A percentile compares a stretch with the other conserved stretches of the same genome.
Evolutionary conservation across 2,888 invertebrate genomes (phyloP).

Genomic region (Amphipyra berbera): DNA sequence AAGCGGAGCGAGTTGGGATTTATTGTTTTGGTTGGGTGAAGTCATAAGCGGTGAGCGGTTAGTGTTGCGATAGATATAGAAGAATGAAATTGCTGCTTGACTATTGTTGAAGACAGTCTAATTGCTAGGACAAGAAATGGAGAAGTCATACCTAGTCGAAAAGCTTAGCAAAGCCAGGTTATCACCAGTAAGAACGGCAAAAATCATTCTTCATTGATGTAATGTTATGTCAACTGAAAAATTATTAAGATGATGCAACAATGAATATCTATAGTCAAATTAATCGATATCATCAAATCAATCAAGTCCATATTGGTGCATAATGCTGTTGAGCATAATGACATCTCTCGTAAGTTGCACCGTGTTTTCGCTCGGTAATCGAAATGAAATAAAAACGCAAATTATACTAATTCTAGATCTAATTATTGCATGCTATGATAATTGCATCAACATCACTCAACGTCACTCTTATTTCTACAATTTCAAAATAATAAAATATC

Average conservation of each 20-base stretch:
- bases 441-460: constrained; percentile 47
- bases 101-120: too few relatives aligned
- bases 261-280: neutral
- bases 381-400: constrained; percentile 20
- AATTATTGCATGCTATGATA: constrained; percentile 40
- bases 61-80: too few relatives aligned
- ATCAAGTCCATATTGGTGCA: neutral
- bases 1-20: constrained; percentile 5
- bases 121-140: too few relatives aligned
- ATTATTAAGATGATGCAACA: neutral
- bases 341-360: neutral
- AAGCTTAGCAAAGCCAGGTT: too few relatives aligned
- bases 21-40: too few relatives aligned
- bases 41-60: too few relatives aligned
- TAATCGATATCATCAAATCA: too few relatives aligned
- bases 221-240: neutral
- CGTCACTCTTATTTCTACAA: constrained; percentile 38
- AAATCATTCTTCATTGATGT: neutral
- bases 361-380: neutral
- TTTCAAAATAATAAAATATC: constrained; percentile 40
- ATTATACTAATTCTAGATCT: constrained; percentile 17
- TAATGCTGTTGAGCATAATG: too few relatives aligned
- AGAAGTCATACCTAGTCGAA: too few relatives aligned
- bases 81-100: too few relatives aligned
- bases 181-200: too few relatives aligned